Percentiles rank a stretch among this genome's conserved stretches.
Evolutionary conservation across 2,888 invertebrate genomes (phyloP).

Genomic region (Cephus pygmeus): DNA sequence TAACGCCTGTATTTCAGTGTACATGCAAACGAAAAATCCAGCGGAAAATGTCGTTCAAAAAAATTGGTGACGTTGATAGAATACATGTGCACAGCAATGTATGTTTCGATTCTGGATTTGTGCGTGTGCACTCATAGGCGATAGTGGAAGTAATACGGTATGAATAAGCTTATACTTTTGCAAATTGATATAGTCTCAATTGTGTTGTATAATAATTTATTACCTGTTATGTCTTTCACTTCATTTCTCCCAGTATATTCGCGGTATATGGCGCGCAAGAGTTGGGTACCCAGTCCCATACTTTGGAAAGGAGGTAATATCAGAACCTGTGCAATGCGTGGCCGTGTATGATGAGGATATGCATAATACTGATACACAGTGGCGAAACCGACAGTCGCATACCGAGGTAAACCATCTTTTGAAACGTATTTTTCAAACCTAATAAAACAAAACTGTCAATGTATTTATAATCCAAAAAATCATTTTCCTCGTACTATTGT

Average conservation of each 20-base stretch:
- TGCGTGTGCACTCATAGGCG: no score
- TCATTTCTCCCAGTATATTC: slow-evolving; percentile 68
- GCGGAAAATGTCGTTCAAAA: no score
- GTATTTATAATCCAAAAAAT: neutral
- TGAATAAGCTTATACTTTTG: neutral
- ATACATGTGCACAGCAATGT: no score
- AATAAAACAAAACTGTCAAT: slow-evolving; percentile 14
- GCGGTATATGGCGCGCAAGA: slow-evolving; percentile 74
- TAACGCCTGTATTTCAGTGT: neutral
- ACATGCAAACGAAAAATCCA: neutral
- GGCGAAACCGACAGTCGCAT: slow-evolving; percentile 87
- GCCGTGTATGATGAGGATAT: slow-evolving; percentile 87
- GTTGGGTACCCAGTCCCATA: slow-evolving; percentile 83
- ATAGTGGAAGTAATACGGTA: no score
- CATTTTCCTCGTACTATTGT: neutral
- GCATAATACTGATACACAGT: slow-evolving; percentile 96
- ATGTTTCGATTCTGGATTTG: no score
- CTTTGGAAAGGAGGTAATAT: slow-evolving; percentile 93
- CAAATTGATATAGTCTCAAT: neutral
- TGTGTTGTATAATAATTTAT: slow-evolving; percentile 13
- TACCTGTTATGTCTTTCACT: slow-evolving; percentile 80
- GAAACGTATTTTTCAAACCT: slow-evolving; percentile 79
- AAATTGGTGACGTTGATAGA: no score
- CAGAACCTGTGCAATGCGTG: slow-evolving; percentile 92
- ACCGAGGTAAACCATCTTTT: slow-evolving; percentile 71